Evolutionary conservation across 2,797 vertebrate species (phyloP).

Genomic region (Synanceia verrucosa): DNA sequence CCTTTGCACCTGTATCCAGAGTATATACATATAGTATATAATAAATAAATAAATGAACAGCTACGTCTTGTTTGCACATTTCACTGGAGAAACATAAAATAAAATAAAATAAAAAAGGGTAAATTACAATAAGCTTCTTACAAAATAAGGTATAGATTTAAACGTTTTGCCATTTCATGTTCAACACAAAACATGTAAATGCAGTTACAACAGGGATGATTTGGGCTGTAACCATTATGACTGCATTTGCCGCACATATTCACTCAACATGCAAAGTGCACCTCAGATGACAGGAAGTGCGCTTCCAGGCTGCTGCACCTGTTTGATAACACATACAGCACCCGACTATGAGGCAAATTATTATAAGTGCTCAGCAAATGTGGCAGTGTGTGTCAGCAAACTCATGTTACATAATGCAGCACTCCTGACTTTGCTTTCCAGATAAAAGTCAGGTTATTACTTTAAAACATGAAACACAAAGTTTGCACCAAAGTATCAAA

Average conservation of each 20-base stretch:
- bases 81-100: too few species aligned
- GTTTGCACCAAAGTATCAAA: neutral
- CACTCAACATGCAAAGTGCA: conserved; percentile 21
- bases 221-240: neutral
- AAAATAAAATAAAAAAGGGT: too few species aligned
- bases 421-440: neutral
- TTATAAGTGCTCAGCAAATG: conserved; percentile 12
- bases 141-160: neutral
- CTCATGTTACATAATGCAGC: neutral
- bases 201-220: neutral
- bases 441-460: neutral
- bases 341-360: conserved; percentile 13
- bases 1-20: too few species aligned
- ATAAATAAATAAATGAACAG: neutral
- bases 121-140: neutral
- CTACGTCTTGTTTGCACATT: neutral
- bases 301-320: conserved; percentile 7
- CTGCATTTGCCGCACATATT: neutral
- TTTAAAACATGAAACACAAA: conserved; percentile 28
- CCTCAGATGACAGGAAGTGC: conserved; percentile 20
- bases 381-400: neutral
- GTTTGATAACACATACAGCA: neutral
- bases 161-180: neutral
- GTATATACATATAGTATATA: neutral
- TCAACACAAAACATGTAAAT: neutral